Evolutionary conservation across 2,797 vertebrate genomes (phyloP).

Genomic region (Brachyalestes nurse): DNA sequence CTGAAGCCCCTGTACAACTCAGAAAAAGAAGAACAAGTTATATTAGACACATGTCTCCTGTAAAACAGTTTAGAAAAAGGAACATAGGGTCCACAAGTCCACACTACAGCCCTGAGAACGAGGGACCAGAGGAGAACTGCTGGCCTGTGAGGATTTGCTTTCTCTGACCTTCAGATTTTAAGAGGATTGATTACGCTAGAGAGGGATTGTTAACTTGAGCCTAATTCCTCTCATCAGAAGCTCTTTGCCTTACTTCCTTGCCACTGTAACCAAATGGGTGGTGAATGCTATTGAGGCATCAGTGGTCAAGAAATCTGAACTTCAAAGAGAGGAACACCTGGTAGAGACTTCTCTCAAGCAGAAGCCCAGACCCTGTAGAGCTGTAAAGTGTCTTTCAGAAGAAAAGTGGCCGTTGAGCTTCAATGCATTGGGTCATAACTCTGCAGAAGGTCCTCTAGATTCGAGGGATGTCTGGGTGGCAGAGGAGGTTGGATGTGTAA

Average conservation of each 20-base stretch:
- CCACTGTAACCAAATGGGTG: neutral
- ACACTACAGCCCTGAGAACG: slow-evolving; percentile 28
- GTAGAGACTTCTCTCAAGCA: neutral
- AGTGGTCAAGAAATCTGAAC: slow-evolving; percentile 1
- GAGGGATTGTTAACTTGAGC: slow-evolving; percentile 73
- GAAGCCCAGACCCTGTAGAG: too few species aligned
- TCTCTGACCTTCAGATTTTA: slow-evolving; percentile 76
- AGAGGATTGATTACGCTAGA: slow-evolving; percentile 70
- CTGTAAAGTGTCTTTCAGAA: neutral
- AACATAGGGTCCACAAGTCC: neutral
- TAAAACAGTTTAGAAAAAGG: slow-evolving; percentile 20
- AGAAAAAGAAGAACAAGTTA: slow-evolving; percentile 9
- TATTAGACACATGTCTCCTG: neutral
- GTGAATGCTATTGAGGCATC: neutral
- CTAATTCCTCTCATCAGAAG: slow-evolving; percentile 67
- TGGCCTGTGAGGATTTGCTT: slow-evolving; percentile 58
- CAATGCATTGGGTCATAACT: neutral
- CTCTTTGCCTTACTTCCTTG: slow-evolving; percentile 12
- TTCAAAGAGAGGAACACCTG: neutral
- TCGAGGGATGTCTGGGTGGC: slow-evolving; percentile 35
- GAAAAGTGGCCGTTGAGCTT: slow-evolving; percentile 1
- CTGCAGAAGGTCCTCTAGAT: slow-evolving; percentile 34
- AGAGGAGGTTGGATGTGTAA: slow-evolving; percentile 46
- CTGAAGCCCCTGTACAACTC: slow-evolving; percentile 11
- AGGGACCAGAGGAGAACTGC: slow-evolving; percentile 30